These are phyloP conservation scores for Xestoiulus laeticollis DNA, from an alignment of 2,888 invertebrate species.

Conservation along the genomic window DNA sequence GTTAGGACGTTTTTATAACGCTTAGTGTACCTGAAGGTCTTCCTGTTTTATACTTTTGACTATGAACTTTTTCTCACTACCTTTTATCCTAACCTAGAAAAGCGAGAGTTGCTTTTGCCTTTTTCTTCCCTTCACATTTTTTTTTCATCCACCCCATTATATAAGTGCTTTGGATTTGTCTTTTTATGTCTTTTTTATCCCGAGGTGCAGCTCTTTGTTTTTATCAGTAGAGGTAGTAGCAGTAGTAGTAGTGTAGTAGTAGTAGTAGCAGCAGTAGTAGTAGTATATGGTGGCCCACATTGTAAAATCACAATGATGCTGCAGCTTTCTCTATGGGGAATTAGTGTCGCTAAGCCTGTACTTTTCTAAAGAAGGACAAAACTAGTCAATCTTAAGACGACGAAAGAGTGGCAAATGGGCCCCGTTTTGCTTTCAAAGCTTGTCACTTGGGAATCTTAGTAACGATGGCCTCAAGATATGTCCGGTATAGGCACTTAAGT, in stretches of 20 bases:
- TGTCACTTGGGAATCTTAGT: not conserved
- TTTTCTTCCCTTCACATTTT: not conserved
- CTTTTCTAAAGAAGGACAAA: constrained; percentile 35
- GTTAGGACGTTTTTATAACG: not conserved
- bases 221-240: constrained; percentile 21
- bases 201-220: constrained; percentile 35
- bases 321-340: constrained; percentile 24
- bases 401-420: constrained; percentile 42
- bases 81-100: not conserved
- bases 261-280: not conserved
- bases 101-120: not conserved
- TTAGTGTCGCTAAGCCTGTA: not conserved
- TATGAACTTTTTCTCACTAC: not conserved
- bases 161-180: constrained; percentile 48
- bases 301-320: constrained; percentile 49
- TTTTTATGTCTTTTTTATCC: constrained; percentile 31
- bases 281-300: not conserved
- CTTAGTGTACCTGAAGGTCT: not conserved
- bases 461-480: not conserved
- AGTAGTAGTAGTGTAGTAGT: not conserved
- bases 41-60: not conserved
- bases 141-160: not conserved
- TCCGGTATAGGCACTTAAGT: not conserved
- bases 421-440: constrained; percentile 48
- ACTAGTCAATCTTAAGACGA: constrained; percentile 10